These are phyloP conservation scores for Papilio helenus DNA, from an alignment of 1,140 invertebrate species.

Conservation along the genomic window DNA sequence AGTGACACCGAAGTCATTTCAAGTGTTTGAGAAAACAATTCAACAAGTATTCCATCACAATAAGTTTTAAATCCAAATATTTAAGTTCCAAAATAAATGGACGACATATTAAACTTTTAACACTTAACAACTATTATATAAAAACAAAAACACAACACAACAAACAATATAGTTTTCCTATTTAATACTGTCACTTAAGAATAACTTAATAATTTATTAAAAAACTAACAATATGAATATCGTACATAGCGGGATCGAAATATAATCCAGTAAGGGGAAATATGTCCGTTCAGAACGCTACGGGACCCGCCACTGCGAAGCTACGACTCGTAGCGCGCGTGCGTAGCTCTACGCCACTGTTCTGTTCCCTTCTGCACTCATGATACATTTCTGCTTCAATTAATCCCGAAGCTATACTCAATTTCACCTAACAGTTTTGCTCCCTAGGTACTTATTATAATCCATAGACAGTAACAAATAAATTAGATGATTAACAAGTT, in stretches of 20 bases:
- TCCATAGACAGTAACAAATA: conserved; percentile 43
- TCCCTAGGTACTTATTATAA: conserved; percentile 47
- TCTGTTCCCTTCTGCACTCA: conserved; percentile 60
- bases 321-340: conserved; percentile 63
- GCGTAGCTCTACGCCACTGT: conserved; percentile 70
- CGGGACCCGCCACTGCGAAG: conserved; percentile 66
- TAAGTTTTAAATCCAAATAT: neutral
- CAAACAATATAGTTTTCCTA: neutral
- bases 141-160: neutral
- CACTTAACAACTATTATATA: conserved; percentile 25
- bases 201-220: neutral
- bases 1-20: neutral
- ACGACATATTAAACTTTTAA: conserved; percentile 16
- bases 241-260: conserved; percentile 36
- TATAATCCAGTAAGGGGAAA: conserved; percentile 34
- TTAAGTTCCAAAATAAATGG: conserved; percentile 31
- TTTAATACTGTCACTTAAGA: neutral
- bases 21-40: neutral
- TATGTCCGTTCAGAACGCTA: conserved; percentile 61
- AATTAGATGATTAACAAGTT: conserved; percentile 8
- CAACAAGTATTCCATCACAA: conserved; percentile 4
- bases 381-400: conserved; percentile 79
- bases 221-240: conserved; percentile 35
- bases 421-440: conserved; percentile 63
- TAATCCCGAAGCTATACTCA: conserved; percentile 74